A percentile compares a stretch with the other conserved stretches of the same genome.
Conservation (phyloP, 2,113 vertebrate genomes). For the Nannospalax galili region DNA sequence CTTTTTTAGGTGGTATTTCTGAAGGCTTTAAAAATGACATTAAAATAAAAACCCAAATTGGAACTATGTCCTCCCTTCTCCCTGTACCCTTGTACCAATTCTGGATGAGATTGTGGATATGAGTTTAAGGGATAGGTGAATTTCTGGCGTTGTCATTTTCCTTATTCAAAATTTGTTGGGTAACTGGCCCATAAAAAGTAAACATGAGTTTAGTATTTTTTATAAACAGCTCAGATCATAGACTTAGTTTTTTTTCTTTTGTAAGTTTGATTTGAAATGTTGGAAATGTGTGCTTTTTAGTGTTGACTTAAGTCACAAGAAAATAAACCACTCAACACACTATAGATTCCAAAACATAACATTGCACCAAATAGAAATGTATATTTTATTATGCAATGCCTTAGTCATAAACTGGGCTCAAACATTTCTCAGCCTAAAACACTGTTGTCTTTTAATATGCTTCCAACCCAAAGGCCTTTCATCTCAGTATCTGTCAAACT, state of each 20-base stretch:
- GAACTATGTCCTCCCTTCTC: conserved; percentile 27
- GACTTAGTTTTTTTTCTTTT: conserved; percentile 74
- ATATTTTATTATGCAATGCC: conserved; percentile 88
- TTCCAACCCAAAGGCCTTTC: conserved; percentile 92
- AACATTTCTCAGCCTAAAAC: conserved; percentile 86
- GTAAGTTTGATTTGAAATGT: conserved; percentile 81
- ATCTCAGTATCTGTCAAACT: conserved; percentile 90
- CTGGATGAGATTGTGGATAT: conserved; percentile 65
- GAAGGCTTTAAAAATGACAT: conserved; percentile 68
- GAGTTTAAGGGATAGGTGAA: conserved; percentile 66
- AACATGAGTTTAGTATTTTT: conserved; percentile 83
- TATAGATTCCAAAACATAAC: conserved; percentile 84
- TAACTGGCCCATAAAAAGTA: conserved; percentile 72
- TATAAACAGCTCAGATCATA: conserved; percentile 80
- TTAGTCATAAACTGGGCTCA: conserved; percentile 89
- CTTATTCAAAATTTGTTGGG: conserved; percentile 67
- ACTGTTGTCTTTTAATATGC: conserved; percentile 89
- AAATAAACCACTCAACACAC: conserved; percentile 82
- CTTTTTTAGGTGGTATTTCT: conserved; percentile 69
- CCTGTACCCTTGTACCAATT: conserved; percentile 43
- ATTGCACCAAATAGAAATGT: conserved; percentile 88
- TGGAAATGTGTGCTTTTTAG: conserved; percentile 76
- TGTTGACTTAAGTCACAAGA: conserved; percentile 79
- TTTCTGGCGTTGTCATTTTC: conserved; percentile 71
- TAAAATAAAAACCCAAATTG: conserved; percentile 66